A percentile compares a stretch with the other conserved stretches of the same genome.
Evolutionary conservation across 2,797 vertebrate genomes (phyloP).

Genomic region (Psittacula echo): DNA sequence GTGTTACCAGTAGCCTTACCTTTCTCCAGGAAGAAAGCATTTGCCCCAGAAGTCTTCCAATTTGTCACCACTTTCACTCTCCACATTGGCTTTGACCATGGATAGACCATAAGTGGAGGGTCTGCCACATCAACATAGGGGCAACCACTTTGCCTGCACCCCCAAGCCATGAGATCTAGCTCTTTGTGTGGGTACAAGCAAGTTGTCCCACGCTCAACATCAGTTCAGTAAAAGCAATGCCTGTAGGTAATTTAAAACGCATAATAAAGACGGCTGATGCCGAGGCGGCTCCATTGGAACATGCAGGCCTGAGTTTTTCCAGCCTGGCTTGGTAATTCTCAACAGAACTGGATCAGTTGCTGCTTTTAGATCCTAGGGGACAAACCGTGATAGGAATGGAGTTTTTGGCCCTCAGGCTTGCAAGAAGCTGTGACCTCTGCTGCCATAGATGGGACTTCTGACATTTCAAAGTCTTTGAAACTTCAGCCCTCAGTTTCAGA

Average conservation of each 20-base stretch:
- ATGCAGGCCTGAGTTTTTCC: neutral
- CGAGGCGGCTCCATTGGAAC: neutral
- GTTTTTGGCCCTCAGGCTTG: neutral
- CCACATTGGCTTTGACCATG: neutral
- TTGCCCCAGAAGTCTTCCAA: neutral
- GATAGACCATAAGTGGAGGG: neutral
- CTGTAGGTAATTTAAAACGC: neutral
- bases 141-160: neutral
- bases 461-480: neutral
- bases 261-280: neutral
- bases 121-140: neutral
- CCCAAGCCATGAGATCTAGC: neutral
- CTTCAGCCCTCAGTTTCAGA: neutral
- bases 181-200: neutral
- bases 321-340: neutral
- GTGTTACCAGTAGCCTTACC: neutral
- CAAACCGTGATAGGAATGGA: neutral
- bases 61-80: neutral
- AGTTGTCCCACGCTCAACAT: neutral
- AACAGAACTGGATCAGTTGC: neutral
- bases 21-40: neutral
- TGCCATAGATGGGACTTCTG: neutral
- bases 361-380: neutral
- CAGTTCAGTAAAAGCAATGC: neutral
- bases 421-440: neutral